Conservation (phyloP, 1,140 invertebrate species). For the Galendromus occidentalis region DNA sequence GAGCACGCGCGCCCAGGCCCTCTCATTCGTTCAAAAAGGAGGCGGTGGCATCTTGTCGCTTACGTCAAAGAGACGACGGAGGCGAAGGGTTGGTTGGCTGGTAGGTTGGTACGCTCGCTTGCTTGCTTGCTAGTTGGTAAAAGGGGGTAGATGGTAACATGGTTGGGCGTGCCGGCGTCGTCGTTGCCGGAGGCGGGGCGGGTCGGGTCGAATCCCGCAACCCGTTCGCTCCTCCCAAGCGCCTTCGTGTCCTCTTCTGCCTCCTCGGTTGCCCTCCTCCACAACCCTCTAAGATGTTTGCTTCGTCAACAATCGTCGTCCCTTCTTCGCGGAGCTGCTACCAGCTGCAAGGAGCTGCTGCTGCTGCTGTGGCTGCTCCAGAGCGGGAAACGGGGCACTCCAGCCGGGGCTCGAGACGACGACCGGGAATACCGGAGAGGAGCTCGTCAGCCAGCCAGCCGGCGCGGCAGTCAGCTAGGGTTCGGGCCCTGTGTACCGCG, state of each 20-base stretch:
- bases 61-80: too few species aligned
- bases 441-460: not conserved
- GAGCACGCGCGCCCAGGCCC: too few species aligned
- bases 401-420: not conserved
- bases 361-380: not conserved
- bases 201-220: not conserved
- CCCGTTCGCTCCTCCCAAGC: slow-evolving; percentile 9
- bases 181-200: not conserved
- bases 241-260: not conserved
- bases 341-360: not conserved
- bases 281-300: slow-evolving; percentile 12
- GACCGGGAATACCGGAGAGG: not conserved
- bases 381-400: not conserved
- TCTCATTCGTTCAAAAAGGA: too few species aligned
- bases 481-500: not conserved
- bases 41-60: too few species aligned
- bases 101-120: too few species aligned
- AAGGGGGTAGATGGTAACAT: too few species aligned
- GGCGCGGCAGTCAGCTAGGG: not conserved
- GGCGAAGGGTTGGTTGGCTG: too few species aligned
- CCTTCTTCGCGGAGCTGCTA: not conserved
- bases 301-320: slow-evolving; percentile 10
- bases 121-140: too few species aligned
- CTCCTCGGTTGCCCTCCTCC: not conserved
- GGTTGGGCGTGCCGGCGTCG: too few species aligned